A percentile compares a stretch with the other conserved stretches of the same genome.
phyloP scores from a whole-genome alignment of 2,113 vertebrate species.

The pig (Sus scrofa) region T2T-Sscrofa CM000817.6:44385501-44386000 shows the following conservation, averaged over 20 bases:
- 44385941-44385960: background rate
- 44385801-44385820: background rate
- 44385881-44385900: background rate
- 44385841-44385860: background rate
- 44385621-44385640: background rate
- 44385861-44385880: background rate
- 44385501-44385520: rapidly evolving
- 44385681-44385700: too few relatives aligned
- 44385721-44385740: background rate
- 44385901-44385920: too few relatives aligned
- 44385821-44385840: background rate
- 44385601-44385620: background rate
- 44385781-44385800: background rate
- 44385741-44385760: too few relatives aligned
- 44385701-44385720: background rate
- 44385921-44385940: rapidly evolving
- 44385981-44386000: background rate
- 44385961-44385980: background rate
- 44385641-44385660: background rate
- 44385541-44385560: background rate
- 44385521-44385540: background rate
- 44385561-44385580: background rate
- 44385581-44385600: too few relatives aligned
- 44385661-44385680: too few relatives aligned
- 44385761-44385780: background rate